phyloP scores from a whole-genome alignment of 2,797 vertebrate genomes.

The Enteromius afrohamiltoni region DNA sequence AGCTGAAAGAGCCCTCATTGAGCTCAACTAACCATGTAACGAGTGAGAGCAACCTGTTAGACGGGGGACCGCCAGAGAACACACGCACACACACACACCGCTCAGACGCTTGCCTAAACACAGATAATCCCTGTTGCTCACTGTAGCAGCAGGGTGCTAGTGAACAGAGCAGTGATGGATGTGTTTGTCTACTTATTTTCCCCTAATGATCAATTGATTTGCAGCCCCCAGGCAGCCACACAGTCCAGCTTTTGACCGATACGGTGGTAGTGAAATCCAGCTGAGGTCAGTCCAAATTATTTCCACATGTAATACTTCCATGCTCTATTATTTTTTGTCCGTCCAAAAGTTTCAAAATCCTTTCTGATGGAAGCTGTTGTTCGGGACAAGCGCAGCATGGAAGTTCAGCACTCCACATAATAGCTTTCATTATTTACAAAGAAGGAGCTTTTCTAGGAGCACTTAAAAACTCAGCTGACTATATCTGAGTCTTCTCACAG shows the following conservation, averaged over 20 bases:
- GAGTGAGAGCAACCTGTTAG: slow-evolving; percentile 68
- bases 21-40: slow-evolving; percentile 87
- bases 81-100: slow-evolving; percentile 33
- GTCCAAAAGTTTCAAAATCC: slow-evolving; percentile 28
- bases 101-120: slow-evolving; percentile 41
- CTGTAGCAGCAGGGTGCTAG: slow-evolving; percentile 33
- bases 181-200: slow-evolving; percentile 77
- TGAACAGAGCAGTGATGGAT: slow-evolving; percentile 56
- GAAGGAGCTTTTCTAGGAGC: neutral
- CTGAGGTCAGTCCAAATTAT: slow-evolving; percentile 38
- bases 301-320: slow-evolving; percentile 41
- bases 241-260: slow-evolving; percentile 37
- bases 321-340: slow-evolving; percentile 36
- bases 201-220: slow-evolving; percentile 78
- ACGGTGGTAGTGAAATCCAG: slow-evolving; percentile 20
- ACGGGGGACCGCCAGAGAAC: slow-evolving; percentile 13
- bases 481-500: slow-evolving; percentile 24
- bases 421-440: slow-evolving; percentile 5
- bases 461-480: neutral
- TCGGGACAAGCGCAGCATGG: slow-evolving; percentile 23
- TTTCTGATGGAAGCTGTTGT: slow-evolving; percentile 36
- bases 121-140: slow-evolving; percentile 45
- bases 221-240: slow-evolving; percentile 62
- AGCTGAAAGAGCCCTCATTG: slow-evolving; percentile 79
- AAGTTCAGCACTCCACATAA: slow-evolving; percentile 60